These are phyloP conservation scores for Todiramphus saurophagus DNA, from an alignment of 2,113 vertebrate genomes.

Conservation along the genomic window DNA sequence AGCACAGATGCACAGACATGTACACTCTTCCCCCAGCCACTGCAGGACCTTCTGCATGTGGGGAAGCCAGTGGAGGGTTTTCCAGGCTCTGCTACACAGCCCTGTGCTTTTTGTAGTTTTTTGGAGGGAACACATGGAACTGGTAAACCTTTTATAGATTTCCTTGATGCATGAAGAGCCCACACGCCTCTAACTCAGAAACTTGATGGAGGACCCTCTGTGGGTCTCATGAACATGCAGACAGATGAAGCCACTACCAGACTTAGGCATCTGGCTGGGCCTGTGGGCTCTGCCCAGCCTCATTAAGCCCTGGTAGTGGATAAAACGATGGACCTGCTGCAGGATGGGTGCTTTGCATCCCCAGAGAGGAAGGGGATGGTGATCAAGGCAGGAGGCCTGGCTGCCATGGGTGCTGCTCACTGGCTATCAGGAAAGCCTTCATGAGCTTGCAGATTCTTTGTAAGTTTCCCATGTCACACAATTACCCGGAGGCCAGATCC, in stretches of 20 bases:
- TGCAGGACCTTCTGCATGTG: accelerated
- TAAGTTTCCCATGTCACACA: background rate
- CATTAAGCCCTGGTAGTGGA: accelerated
- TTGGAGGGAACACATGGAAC: background rate
- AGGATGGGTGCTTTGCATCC: background rate
- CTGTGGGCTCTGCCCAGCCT: background rate
- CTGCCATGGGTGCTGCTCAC: background rate
- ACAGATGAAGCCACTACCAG: background rate
- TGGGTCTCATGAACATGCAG: background rate
- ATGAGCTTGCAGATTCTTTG: background rate
- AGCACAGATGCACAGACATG: accelerated
- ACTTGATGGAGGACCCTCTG: background rate
- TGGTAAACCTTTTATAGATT: background rate
- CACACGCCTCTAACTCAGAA: background rate
- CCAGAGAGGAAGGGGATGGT: background rate
- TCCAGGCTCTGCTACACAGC: background rate
- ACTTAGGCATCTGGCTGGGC: accelerated
- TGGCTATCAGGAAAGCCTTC: background rate
- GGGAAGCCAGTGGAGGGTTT: background rate
- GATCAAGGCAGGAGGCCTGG: background rate
- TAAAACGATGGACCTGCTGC: accelerated
- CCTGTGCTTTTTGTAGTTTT: background rate
- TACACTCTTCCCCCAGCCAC: accelerated
- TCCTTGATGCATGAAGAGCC: background rate
- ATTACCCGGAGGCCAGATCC: background rate